Evolutionary conservation across 2,113 vertebrate genomes (phyloP), one percentile per base, ranked within the genome.

Genomic region (Pithys albifrons): DNA sequence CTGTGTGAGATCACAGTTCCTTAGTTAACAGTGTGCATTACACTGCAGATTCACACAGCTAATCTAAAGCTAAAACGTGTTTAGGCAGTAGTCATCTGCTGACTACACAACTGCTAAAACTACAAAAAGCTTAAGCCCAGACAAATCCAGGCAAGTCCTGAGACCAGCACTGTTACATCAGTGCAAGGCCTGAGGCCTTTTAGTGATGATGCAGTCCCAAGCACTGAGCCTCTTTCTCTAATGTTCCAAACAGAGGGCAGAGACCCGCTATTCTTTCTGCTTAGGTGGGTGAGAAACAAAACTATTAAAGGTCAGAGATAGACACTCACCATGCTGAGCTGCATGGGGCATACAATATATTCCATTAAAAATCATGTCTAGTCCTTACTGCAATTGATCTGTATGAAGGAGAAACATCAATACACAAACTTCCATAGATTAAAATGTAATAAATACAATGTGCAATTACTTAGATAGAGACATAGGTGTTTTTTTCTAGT

Each of bases 401-500:
- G 3, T 33, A 25, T 74, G 43, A 73, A 79, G 43, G n/a, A 77
- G 82, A 80, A 93, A 5, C 12, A 51, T 6, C 23, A 77, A 35
- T 48, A 43, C 16, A 19, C 2, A 11, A 52, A 48, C 12, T 72
- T 61, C 33, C 15, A n/a, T 28, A 16, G 23, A 23, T 74, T 33
- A 35, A 79, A 80, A 86, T 57, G 24, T 29, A 48, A 48, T 54
- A 48, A 67, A 62, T 52, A 25, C 35, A 54, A 19, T 37, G 11
- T 73, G 31, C 51, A 80, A 25, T 58, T 4, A 76, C 52, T 33
- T 52, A 23, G 16, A 48, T 75, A 19, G 31, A 78, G 37, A 46
- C 12, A 19, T 27, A n/a, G 23, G 2, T 6, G 0, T 0, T 17
- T 52, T 62, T 69, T 52, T 3, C 51, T 28, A 31, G 11, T 92